Base-by-base conservation (phyloP, 2,888 invertebrate species). In the Hedychridium roseum region DNA sequence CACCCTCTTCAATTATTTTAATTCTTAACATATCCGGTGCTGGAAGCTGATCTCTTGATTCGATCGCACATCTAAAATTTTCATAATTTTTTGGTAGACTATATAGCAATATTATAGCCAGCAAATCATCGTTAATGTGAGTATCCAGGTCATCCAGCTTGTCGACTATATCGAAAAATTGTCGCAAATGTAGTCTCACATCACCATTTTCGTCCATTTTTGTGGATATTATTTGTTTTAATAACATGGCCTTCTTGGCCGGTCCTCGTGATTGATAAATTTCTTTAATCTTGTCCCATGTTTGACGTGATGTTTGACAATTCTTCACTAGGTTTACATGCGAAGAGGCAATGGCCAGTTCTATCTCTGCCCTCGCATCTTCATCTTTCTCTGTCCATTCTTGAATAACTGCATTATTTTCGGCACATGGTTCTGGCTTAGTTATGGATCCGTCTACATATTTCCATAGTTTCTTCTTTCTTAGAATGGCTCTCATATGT, bases 41-140 rank as follows among this genome's bases (percentile, higher is more conserved):
- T 9, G 42, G 42, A 12, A 48, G 31, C 9, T 42, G 18, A 9
- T 42, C 32, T 7, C 43, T 20, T 7, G 43, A 43, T 28, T 35
- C 23, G n/a, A 48, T 43, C 17, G 48, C 43, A 31, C 36, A 14
- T 9, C 32, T 26, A 48, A 48, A 43, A 12, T 35, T 37, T 18
- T 36, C 43, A 38, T 37, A 48, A 11, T 30, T 30, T 17, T 36
- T 32, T 16, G 48, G 43, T 18, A 48, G 21, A 43, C 37, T 43
- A n/a, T 15, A 21, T 12, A 48, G 31, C 15, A 48, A 23, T 21
- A 48, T 18, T 7, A 48, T 32, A 21, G 48, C 27, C 20, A 48
- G 27, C 23, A 39, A 32, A 3, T 40, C 48, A 23, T 48, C 20
- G 36, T 37, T 36, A 14, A 48, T 43, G 16, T 37, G 16, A 11